These are phyloP conservation scores for Himalopsyche japonica DNA, from an alignment of 2,888 invertebrate genomes.

Conservation along the genomic window DNA sequence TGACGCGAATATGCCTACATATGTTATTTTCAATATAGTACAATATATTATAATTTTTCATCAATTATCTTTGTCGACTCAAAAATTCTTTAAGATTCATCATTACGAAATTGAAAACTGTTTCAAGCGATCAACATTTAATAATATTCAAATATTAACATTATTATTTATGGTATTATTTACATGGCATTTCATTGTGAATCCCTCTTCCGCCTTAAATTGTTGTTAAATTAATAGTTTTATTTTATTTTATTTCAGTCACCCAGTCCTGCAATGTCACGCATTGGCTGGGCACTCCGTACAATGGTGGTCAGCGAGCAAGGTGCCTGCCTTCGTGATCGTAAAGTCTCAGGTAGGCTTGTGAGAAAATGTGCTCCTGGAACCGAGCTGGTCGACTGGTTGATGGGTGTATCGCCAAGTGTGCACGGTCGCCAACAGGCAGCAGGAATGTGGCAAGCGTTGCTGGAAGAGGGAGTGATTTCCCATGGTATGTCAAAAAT, in stretches of 20 bases:
- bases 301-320: conserved; percentile 67
- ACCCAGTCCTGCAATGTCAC: conserved; percentile 67
- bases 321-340: conserved; percentile 66
- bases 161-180: too few relatives aligned
- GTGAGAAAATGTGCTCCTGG: conserved; percentile 75
- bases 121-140: too few relatives aligned
- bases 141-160: too few relatives aligned
- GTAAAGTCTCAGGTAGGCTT: conserved; percentile 65
- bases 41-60: too few relatives aligned
- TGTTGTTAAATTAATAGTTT: background rate
- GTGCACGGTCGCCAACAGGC: conserved; percentile 71
- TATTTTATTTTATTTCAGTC: conserved; percentile 47
- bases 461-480: conserved; percentile 78
- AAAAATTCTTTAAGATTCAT: too few relatives aligned
- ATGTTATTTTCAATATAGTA: too few relatives aligned
- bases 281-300: conserved; percentile 72
- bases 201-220: too few relatives aligned
- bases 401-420: conserved; percentile 65
- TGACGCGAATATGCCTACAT: too few relatives aligned
- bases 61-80: too few relatives aligned
- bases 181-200: too few relatives aligned
- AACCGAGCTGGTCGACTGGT: conserved; percentile 81
- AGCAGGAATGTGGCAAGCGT: conserved; percentile 81
- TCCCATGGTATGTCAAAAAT: conserved; percentile 78
- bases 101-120: too few relatives aligned